phyloP scores from a whole-genome alignment of 2,113 vertebrate species.

The Trematomus loennbergii region DNA sequence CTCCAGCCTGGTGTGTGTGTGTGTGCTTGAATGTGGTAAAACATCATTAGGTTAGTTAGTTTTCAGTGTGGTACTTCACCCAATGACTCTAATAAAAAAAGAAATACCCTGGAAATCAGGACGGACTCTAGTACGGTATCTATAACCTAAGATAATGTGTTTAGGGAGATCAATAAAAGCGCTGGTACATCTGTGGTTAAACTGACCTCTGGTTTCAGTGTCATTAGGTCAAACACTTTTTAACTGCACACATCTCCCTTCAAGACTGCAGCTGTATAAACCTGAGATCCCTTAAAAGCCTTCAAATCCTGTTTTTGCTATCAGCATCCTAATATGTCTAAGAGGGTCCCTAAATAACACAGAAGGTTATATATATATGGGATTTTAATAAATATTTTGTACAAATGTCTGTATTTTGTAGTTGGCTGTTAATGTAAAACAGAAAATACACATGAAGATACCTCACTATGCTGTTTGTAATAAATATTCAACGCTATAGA shows the following conservation, averaged over 20 bases:
- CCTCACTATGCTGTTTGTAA: too few species aligned
- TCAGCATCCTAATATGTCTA: not conserved
- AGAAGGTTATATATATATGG: not conserved
- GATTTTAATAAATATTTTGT: too few species aligned
- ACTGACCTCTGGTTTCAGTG: not conserved
- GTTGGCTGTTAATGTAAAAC: too few species aligned
- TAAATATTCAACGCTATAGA: too few species aligned
- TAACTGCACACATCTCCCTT: not conserved
- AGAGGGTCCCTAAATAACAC: not conserved
- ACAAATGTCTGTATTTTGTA: too few species aligned
- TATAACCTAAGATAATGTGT: not conserved
- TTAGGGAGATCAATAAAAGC: not conserved
- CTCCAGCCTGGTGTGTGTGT: constrained; percentile 6
- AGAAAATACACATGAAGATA: too few species aligned
- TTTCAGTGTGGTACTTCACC: not conserved
- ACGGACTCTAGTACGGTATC: not conserved
- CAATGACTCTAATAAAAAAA: not conserved
- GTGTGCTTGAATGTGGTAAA: not conserved
- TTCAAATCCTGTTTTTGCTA: not conserved
- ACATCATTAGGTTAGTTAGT: not conserved
- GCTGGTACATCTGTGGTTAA: not conserved
- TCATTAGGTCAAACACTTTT: not conserved
- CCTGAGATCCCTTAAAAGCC: not conserved
- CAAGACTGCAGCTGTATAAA: not conserved
- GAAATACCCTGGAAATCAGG: not conserved